Percentiles rank a stretch among this genome's conserved stretches.
Conservation (phyloP, 2,113 vertebrate genomes). For the Gymnobelideus leadbeateri region DNA sequence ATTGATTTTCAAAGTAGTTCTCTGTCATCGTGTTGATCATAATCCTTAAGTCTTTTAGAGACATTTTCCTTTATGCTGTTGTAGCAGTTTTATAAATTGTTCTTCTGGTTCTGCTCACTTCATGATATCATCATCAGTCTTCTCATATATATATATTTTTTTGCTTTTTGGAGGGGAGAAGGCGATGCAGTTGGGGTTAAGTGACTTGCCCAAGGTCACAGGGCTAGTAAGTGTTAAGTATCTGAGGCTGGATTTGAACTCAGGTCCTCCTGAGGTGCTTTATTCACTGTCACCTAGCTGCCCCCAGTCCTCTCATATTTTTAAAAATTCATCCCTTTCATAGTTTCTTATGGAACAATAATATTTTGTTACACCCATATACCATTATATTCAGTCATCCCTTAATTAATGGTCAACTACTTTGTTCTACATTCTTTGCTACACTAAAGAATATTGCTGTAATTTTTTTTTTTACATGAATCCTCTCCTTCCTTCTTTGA, state of each 20-base stretch:
- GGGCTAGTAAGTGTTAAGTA: no score
- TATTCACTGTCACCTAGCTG: no score
- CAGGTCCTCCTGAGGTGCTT: no score
- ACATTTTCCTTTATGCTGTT: neutral
- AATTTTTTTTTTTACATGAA: neutral
- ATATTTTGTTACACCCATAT: neutral
- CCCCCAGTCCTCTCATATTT: no score
- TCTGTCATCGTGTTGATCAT: neutral
- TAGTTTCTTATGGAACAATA: neutral
- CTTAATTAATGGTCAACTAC: neutral
- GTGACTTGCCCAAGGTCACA: no score
- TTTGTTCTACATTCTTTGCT: neutral
- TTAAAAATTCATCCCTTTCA: neutral
- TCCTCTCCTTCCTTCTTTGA: neutral
- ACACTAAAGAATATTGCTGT: neutral
- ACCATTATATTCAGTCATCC: neutral
- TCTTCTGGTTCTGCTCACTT: neutral
- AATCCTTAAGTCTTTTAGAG: neutral
- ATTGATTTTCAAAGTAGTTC: neutral
- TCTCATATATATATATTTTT: no score
- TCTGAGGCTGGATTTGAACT: no score
- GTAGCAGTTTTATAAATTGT: neutral
- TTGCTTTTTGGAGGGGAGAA: neutral
- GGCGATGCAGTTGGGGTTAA: no score
- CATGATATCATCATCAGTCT: neutral